phyloP scores from a whole-genome alignment of 2,888 invertebrate genomes.

The Schizotus pectinicornis region DNA sequence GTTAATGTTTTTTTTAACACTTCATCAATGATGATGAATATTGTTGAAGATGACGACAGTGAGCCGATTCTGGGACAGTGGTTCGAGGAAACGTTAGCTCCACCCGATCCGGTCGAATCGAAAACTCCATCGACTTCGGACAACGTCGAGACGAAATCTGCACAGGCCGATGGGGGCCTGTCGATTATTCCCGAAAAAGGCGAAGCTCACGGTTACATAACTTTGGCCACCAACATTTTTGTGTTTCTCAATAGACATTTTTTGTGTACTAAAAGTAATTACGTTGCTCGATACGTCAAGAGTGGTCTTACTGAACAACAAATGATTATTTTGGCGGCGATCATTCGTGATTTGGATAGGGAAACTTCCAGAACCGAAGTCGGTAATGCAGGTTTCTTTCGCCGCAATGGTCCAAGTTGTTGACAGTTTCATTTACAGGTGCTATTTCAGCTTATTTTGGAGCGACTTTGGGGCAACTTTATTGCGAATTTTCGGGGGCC shows the following conservation, averaged over 20 bases:
- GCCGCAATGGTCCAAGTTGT: slow-evolving; percentile 7
- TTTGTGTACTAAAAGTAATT: slow-evolving; percentile 74
- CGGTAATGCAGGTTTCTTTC: slow-evolving; percentile 40
- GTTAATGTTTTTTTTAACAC: not conserved
- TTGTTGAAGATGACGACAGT: slow-evolving; percentile 70
- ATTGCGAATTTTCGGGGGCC: slow-evolving; percentile 78
- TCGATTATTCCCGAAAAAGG: slow-evolving; percentile 77
- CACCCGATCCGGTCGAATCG: slow-evolving; percentile 71
- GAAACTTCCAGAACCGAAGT: slow-evolving; percentile 86
- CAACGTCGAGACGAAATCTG: slow-evolving; percentile 59
- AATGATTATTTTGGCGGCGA: slow-evolving; percentile 84
- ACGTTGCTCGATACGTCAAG: slow-evolving; percentile 71
- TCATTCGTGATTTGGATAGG: slow-evolving; percentile 88
- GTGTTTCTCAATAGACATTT: slow-evolving; percentile 84
- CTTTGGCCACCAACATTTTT: slow-evolving; percentile 86
- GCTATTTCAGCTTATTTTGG: slow-evolving; percentile 80
- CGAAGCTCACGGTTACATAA: slow-evolving; percentile 83
- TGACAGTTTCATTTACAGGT: slow-evolving; percentile 37
- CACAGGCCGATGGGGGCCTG: slow-evolving; percentile 58
- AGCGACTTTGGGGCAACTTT: slow-evolving; percentile 71
- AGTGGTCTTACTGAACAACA: slow-evolving; percentile 83
- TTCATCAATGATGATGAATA: slow-evolving; percentile 15
- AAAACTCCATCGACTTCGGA: slow-evolving; percentile 62
- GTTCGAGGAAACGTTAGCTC: slow-evolving; percentile 93
- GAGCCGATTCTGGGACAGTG: slow-evolving; percentile 89